Base-by-base conservation (phyloP, 1,140 invertebrate species). In the Aphis gossypii region DNA sequence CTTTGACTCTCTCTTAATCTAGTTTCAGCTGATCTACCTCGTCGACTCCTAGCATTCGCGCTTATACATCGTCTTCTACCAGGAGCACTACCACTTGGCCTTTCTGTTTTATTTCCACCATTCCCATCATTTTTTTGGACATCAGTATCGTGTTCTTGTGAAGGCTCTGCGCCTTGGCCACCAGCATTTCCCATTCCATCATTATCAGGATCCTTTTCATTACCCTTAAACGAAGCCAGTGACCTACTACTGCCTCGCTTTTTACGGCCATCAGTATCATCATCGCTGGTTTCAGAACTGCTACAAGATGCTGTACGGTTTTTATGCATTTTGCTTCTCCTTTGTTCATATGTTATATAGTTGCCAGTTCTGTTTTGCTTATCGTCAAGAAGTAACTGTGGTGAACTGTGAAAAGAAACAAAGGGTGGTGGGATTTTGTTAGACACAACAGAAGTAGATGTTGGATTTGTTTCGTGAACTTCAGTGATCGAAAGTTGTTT, bases 241-340 rank as follows among this genome's bases (percentile, higher is more conserved):
- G 94, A 94, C 46, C 94, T 94, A 21, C 92, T 94, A 90, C 94
- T 94, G n/a, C 94, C 94, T 48, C 97, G 95, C 94, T 98, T 98
- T 94, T 98, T 97, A 38, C 97, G 96, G 86, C 96, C 96, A 95
- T 98, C 98, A 76, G 97, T 97, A 94, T 99, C 98, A 95, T 98
- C 98, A 95, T 99, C 98, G 88, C 98, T 98, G 11, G 98, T 97
- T 95, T 98, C 98, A 0, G 98, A 98, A 90, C 98, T 98, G 94
- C 97, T 98, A 95, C 98, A 98, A 14, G 97, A 98, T 4, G 98
- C 97, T 14, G 98, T 98, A 35, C 98, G 96, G 14, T 97, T 96
- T 95, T 97, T 97, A 93, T 97, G 96, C 94, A 97, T 97, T 91
- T 90, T 93, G 41, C 60, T 93, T 30, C 94, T 84, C 60, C 94